Evolutionary conservation across 2,888 invertebrate species (phyloP), one percentile per base, ranked within the genome.

Genomic region (Drosophila stalkeri): DNA sequence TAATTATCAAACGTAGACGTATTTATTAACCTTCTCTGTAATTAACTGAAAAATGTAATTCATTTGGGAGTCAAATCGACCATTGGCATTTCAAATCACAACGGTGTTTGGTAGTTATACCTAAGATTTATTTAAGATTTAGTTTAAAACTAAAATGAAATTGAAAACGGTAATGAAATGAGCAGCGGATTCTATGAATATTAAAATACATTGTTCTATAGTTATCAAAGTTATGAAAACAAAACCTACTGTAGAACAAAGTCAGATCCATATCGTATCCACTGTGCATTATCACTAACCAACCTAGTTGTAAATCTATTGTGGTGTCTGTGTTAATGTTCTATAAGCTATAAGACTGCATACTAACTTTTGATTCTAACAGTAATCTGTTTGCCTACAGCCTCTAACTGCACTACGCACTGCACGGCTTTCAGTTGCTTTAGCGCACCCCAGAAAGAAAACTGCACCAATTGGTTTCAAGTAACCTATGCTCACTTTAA

Each of bases 321-420:
- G 41, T 51, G 79, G 81, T 90, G 80, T 72, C 64, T 83, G 80
- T 77, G 68, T 75, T 57, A 49, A 43, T 64, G 56, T 54, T 20
- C 16, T 66, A 69, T 67, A 69, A 64, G 61, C 54, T 70, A 31
- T 82, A 81, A 71, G 70, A 80, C 67, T 82, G 67, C 73, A 54
- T 87, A 90, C 85, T 91, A 91, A 91, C 87, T 82, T 88, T 91
- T 91, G 91, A 91, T 91, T 92, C 91, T 91, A 84, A 84, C 78
- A 64, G 52, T 63, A 74, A 69, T 69, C 63, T 64, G 64, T 75
- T 66, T 77, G 86, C 86, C 82, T 85, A 75, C 82, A 90, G 86
- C 83, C 77, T 87, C 69, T 84, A 84, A 86, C 72, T 57, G 72
- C 81, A 77, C 86, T 52, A 43, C 51, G 75, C 89, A 75, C 67